Base-by-base conservation (phyloP, 2,797 vertebrate genomes). In the Margarornis squamiger region DNA sequence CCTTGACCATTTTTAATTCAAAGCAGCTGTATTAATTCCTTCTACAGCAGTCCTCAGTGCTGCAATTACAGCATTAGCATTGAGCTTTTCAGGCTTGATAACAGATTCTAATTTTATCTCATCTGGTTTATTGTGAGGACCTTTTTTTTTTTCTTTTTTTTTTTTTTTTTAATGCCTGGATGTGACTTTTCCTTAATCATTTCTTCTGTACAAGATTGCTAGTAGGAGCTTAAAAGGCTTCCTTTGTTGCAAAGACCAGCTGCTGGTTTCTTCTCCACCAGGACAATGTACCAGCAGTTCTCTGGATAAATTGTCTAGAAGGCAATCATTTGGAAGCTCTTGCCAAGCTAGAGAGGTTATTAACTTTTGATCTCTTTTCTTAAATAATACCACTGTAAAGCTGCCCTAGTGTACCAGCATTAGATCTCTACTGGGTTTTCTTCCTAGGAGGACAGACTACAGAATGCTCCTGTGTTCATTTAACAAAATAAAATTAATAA, bases 51-150 rank as follows among this genome's bases (percentile, higher is more conserved):
- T 77, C 76, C 90, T 96, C 93, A 92, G 52, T 49, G 27, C 75
- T 95, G 68, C 92, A 96, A 95, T 98, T 97, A 96, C 34, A 96
- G 52, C 59, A 96, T 87, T 97, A 96, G 68, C 92, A 78, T 83
- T 86, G 93, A 96, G 79, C 95, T 96, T 97, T 97, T 96, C 95
- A 97, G 67, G 65, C 39, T 63, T 95, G 75, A 88, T 92, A 97
- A 78, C 85, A 93, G 36, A 94, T 87, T 95, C 65, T 97, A 97
- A 97, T 97, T 97, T 90, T 90, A 95, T 96, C 86, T 90, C 90
- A 96, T 95, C 70, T 95, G 96, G 93, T 97, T 97, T 97, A 92
- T 93, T 97, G 81, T 95, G 63, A 78, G 77, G 84, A 92, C 34
- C 65, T 66, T 83, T 71, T 59, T 38, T 36, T 58, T 43, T 39